Evolutionary conservation across 2,797 vertebrate genomes (phyloP).

Genomic region (Neosilurus hyrtlii): DNA sequence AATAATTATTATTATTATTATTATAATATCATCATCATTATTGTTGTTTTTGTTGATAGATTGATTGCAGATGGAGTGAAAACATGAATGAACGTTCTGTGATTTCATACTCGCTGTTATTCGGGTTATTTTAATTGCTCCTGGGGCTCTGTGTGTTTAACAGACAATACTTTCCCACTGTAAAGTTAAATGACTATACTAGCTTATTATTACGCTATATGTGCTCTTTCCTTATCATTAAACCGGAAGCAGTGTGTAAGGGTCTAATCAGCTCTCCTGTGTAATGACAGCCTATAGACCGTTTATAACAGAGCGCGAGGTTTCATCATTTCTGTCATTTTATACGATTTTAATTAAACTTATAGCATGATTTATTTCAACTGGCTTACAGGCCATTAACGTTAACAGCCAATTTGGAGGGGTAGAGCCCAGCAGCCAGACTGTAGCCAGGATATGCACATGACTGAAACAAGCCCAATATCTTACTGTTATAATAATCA

Average conservation of each 20-base stretch:
- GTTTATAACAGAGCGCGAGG: constrained; percentile 27
- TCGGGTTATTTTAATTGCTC: not conserved
- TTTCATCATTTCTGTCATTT: constrained; percentile 43
- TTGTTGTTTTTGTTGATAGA: not conserved
- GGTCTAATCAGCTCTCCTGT: constrained; percentile 27
- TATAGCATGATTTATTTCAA: constrained; percentile 8
- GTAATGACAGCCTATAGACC: constrained; percentile 32
- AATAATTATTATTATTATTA: too few relatives aligned
- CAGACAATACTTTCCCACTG: constrained; percentile 14
- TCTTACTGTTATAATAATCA: not conserved
- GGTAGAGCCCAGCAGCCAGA: not conserved
- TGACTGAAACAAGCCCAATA: not conserved
- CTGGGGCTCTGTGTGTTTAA: not conserved
- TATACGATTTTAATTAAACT: constrained; percentile 38
- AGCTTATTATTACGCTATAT: not conserved
- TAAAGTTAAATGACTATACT: not conserved
- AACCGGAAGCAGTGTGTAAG: constrained; percentile 2
- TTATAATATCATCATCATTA: too few relatives aligned
- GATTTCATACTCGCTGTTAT: not conserved
- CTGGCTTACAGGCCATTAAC: constrained; percentile 13
- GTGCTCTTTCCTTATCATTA: constrained; percentile 13
- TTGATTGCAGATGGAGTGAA: not conserved
- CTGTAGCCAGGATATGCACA: not conserved
- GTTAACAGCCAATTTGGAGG: not conserved
- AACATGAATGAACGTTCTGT: not conserved